Evolutionary conservation across 2,797 vertebrate species (phyloP), one percentile per base, ranked within the genome.

Genomic region (Alfaro cultratus): DNA sequence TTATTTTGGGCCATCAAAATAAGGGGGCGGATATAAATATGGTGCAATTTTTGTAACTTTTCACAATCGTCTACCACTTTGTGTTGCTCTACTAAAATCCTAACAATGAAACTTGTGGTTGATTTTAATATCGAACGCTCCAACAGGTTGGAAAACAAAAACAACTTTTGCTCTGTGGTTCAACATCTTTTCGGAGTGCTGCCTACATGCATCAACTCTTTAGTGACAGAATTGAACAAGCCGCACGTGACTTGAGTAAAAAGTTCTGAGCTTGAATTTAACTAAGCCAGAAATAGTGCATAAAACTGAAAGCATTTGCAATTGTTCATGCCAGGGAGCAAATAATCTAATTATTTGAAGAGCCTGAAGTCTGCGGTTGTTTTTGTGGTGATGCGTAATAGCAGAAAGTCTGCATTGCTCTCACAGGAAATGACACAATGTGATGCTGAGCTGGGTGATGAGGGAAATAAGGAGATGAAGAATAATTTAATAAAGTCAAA

Each of bases 391-490:
- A 43, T 45, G 18, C 6, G 16, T 16, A 29, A 29, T 13, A 16
- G 68, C 39, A 45, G 41, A 45, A 71, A 45, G 12, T 45, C 39
- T 70, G 2, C 23, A 9, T 45, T n/a, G 23, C 43, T 46, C 26
- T 71, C 68, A n/a, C 76, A 51, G 15, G 51, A 71, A 11, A n/a
- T 47, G 34, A 47, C 21, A 15, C n/a, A 45, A 15, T 29, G 1
- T 45, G 57, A 79, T 41, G 12, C 43, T 2, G 45, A 46, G 43
- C 41, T 60, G 16, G 68, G 11, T 46, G 10, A 21, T 5, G 45
- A 73, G 55, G 47, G 49, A 74, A 21, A 39, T 31, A 31, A 12
- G 39, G 39, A 74, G 39, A 78, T 62, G 11, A 45, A 81, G 8
- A 68, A 23, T 23, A 39, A 68, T 3, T 77, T 21, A 36, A 53